A percentile compares a stretch with the other conserved stretches of the same genome.
Conservation (phyloP, 2,888 invertebrate genomes). For the Epistrophella euchroma region DNA sequence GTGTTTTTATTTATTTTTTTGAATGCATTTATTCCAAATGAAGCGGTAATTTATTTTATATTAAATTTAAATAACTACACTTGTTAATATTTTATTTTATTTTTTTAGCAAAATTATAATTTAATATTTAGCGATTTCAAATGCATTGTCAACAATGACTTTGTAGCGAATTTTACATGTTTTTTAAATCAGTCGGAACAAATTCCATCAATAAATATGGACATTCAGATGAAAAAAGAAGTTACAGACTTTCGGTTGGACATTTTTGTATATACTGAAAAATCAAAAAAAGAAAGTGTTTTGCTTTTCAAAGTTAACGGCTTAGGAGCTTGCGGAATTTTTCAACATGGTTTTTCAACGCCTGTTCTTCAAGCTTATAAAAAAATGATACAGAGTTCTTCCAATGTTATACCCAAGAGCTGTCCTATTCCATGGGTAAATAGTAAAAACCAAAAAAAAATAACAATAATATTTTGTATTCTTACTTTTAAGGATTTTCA, state of each 20-base stretch:
- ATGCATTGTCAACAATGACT: neutral
- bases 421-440: constrained; percentile 8
- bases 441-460: too few species aligned
- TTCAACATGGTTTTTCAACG: neutral
- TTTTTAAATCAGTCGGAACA: neutral
- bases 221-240: constrained; percentile 1
- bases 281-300: neutral
- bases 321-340: neutral
- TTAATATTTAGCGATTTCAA: neutral
- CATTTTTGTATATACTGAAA: neutral
- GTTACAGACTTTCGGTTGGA: neutral
- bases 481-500: too few species aligned
- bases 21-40: neutral
- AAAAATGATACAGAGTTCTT: neutral
- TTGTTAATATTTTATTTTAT: too few species aligned
- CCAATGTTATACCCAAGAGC: neutral
- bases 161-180: neutral
- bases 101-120: neutral
- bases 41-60: neutral
- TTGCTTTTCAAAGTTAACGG: neutral
- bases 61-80: too few species aligned
- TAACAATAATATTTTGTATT: too few species aligned
- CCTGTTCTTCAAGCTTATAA: neutral
- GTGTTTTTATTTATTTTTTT: neutral
- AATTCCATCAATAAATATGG: neutral